Conservation (phyloP, 2,797 vertebrate genomes). For the Sphaeramia orbicularis region DNA sequence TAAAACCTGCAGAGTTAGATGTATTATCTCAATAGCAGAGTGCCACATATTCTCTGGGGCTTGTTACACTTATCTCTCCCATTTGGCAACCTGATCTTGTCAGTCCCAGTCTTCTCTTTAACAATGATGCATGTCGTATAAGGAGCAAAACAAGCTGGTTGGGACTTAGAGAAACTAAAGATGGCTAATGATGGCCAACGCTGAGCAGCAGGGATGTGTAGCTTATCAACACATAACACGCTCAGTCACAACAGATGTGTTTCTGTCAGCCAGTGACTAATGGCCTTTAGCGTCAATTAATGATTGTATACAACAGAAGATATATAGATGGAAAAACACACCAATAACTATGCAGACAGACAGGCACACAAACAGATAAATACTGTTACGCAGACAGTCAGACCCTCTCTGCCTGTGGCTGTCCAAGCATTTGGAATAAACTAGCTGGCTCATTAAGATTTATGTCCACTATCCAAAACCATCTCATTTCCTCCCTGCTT, state of each 20-base stretch:
- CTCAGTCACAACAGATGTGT: constrained; percentile 7
- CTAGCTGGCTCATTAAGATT: constrained; percentile 75
- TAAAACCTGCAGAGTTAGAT: constrained; percentile 42
- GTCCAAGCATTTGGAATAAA: constrained; percentile 66
- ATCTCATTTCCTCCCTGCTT: constrained; percentile 75
- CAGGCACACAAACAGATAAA: constrained; percentile 47
- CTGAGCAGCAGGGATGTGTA: constrained; percentile 6
- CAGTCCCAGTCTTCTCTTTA: constrained; percentile 34
- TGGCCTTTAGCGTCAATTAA: constrained; percentile 34
- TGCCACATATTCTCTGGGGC: constrained; percentile 37
- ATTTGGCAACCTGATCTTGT: constrained; percentile 46
- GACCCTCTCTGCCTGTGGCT: constrained; percentile 27
- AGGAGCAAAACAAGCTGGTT: constrained; percentile 35
- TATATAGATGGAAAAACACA: not conserved
- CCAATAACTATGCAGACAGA: constrained; percentile 7
- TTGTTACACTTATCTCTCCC: constrained; percentile 40
- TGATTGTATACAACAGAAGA: constrained; percentile 21
- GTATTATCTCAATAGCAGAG: constrained; percentile 36
- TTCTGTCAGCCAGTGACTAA: constrained; percentile 14
- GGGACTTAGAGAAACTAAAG: constrained; percentile 22
- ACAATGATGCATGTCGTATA: constrained; percentile 37
- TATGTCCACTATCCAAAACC: constrained; percentile 73
- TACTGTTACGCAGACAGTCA: constrained; percentile 5
- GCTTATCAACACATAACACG: constrained; percentile 20
- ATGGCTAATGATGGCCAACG: constrained; percentile 29